Evolutionary conservation across 2,888 invertebrate genomes (phyloP), one percentile per base, ranked within the genome.

Genomic region (Arctia plantaginis): DNA sequence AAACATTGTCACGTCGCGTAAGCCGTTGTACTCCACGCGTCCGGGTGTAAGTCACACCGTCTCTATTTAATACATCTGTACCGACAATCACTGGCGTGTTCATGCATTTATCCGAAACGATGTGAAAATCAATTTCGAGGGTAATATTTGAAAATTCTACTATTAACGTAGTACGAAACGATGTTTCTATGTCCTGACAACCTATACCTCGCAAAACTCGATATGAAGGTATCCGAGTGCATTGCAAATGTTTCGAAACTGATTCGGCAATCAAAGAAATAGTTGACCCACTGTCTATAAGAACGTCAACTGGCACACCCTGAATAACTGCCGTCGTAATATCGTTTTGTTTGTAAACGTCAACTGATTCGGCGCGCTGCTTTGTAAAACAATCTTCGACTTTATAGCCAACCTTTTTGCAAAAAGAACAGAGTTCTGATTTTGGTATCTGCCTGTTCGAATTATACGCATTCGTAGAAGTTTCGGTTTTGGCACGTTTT

Each of bases 271-370:
- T 71, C 1, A 72, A 44, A 8, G 72, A 72, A 15, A 72, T 59
- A 59, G 33, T 27, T 0, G 74, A 44, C 4, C 74, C 74, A n/a
- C 71, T 74, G 44, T 74, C 67, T 18, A 74, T 74, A 4, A 74
- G 39, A 27, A 71, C 33, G 51, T 74, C 74, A 27, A 71, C 33
- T 8, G 74, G 74, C 27, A 74, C 51, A 13, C 67, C 74, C 15
- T 74, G 62, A 15, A 74, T 64, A 1, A 74, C 71, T 20, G 71
- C 72, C 10, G 66, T 62, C n/a, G 23, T 20, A 0, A 77, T 59
- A 18, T 51, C 71, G 39, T 39, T 39, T 8, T 8, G 39, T 39
- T 39, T 3, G 8, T 39, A 39, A 39, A 6, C 39, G 8, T 39
- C 39, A 6, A 6, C 6, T 6, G 39, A 39, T 39, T 39, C 39